phyloP scores from a whole-genome alignment of 2,888 invertebrate species.

The Cephus pulcher region DNA sequence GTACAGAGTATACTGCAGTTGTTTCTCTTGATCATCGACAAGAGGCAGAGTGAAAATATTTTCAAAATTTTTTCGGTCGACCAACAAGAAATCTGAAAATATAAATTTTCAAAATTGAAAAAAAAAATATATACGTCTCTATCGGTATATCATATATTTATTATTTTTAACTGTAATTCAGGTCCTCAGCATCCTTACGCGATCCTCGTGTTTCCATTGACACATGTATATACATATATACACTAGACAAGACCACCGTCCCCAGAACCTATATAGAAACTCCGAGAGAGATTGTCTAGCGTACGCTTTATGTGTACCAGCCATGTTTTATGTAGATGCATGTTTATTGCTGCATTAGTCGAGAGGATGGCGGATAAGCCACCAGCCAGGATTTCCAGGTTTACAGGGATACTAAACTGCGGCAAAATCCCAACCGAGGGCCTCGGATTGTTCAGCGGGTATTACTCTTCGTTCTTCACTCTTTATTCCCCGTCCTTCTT shows the following conservation, averaged over 20 bases:
- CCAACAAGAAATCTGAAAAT: no score
- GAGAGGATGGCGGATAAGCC: conserved; percentile 32
- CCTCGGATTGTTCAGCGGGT: not conserved
- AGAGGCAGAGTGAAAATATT: no score
- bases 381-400: conserved; percentile 48
- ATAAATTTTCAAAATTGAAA: no score
- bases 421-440: not conserved
- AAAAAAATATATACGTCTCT: no score
- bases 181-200: not conserved
- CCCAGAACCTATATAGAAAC: not conserved
- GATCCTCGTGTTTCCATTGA: not conserved
- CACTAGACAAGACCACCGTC: not conserved
- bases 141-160: no score
- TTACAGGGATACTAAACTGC: conserved; percentile 46
- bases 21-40: no score
- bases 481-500: not conserved
- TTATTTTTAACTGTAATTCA: not conserved
- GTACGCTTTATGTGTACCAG: not conserved
- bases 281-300: not conserved
- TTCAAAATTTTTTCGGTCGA: no score
- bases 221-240: not conserved
- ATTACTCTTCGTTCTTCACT: conserved; percentile 5
- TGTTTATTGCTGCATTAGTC: conserved; percentile 58
- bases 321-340: conserved; percentile 51
- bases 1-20: no score